Conservation (phyloP, 2,797 vertebrate genomes). For the Chromis chromis region DNA sequence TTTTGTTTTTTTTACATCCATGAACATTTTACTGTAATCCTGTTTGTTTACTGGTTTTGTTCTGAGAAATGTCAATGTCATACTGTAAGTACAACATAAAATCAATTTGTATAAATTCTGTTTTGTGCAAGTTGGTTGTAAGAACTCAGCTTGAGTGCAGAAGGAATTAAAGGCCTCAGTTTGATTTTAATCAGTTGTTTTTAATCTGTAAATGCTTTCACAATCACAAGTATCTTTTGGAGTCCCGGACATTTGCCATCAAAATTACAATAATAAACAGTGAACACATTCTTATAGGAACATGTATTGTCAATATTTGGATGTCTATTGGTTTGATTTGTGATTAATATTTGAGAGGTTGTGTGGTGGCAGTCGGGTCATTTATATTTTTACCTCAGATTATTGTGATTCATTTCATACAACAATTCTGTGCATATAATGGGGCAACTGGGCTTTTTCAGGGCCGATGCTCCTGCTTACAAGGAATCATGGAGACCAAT, state of each 20-base stretch:
- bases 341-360: no score
- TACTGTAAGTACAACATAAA: conserved; percentile 57
- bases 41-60: conserved; percentile 34
- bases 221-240: not conserved
- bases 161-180: conserved; percentile 51
- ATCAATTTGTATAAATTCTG: conserved; percentile 49
- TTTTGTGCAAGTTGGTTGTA: conserved; percentile 53
- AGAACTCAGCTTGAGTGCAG: conserved; percentile 10
- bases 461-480: no score
- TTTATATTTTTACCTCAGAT: no score
- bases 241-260: not conserved
- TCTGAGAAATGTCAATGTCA: conserved; percentile 27
- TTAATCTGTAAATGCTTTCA: conserved; percentile 19
- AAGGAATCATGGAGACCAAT: no score
- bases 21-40: conserved; percentile 47
- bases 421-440: no score
- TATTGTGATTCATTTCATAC: no score
- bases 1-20: conserved; percentile 25
- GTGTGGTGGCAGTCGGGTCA: no score
- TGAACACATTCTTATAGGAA: conserved; percentile 2
- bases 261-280: conserved; percentile 13
- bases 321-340: no score
- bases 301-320: no score
- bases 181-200: conserved; percentile 31
- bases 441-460: no score